A percentile compares a stretch with the other conserved stretches of the same genome.
Conservation (phyloP, 1,140 invertebrate species). For the Acyrthosiphon pisum region DNA sequence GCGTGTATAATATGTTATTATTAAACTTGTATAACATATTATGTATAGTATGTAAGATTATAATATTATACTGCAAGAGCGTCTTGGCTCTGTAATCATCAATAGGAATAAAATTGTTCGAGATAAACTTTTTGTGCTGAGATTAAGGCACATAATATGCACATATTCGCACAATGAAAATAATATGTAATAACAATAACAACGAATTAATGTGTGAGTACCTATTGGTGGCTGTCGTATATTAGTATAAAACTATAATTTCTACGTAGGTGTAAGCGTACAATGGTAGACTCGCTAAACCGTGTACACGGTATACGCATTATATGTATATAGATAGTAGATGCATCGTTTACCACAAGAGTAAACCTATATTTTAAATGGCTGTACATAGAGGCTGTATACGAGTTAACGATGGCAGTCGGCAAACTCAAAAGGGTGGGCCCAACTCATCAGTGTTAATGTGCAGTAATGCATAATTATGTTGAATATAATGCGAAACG, state of each 20-base stretch:
- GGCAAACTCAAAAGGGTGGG: not conserved
- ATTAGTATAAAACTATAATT: not conserved
- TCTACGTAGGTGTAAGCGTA: not conserved
- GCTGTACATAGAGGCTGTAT: not conserved
- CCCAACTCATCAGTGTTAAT: not conserved
- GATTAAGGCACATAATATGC: not conserved
- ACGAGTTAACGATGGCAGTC: not conserved
- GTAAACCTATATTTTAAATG: not conserved
- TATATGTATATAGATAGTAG: not conserved
- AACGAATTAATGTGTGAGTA: not conserved
- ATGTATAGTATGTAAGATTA: not conserved
- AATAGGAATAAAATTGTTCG: not conserved
- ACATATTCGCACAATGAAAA: not conserved
- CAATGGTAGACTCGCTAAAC: not conserved
- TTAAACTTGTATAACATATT: not conserved
- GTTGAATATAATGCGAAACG: not conserved
- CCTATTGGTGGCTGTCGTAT: not conserved
- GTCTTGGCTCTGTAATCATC: not conserved
- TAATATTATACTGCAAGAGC: not conserved
- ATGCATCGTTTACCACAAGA: not conserved
- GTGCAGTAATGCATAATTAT: not conserved
- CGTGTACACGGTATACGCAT: not conserved
- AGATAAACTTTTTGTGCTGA: no score
- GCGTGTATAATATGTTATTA: not conserved
- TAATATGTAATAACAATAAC: not conserved